Evolutionary conservation across 2,113 vertebrate genomes (phyloP), one percentile per base, ranked within the genome.

Genomic region (Odontesthes bonariensis): DNA sequence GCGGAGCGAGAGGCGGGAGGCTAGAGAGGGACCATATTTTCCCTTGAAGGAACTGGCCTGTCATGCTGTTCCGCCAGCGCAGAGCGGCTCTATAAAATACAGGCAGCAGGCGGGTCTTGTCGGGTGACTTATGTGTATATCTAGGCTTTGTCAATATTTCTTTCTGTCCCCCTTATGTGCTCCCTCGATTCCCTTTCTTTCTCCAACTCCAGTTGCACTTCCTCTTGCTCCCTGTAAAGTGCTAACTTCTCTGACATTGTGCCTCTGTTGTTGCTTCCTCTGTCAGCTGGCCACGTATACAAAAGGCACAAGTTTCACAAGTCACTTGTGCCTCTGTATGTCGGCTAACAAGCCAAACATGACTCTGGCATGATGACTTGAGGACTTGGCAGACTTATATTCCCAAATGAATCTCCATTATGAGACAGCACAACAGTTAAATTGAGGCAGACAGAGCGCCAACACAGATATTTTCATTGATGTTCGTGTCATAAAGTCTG

Each of bases 71-170:
- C 94, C 90, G 91, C 93, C 91, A 84, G 91, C 86, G 69, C 88
- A 93, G 93, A 94, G 92, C 92, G 92, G 85, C 90, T 92, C 94
- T 90, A 94, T 94, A 93, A 95, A 94, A 92, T 83, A 93, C 88
- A 77, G 83, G 73, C 81, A 88, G 88, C 86, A 76, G 91, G 88
- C 90, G 72, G 93, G 87, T 93, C 90, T 88, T 90, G 89, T 82
- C 86, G 77, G 89, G 91, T 95, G 95, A 95, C 94, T 94, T 94
- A 95, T 94, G 93, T 94, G 93, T 95, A 92, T 95, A 94, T 93
- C 91, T 91, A 91, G 89, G 89, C 89, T 94, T 91, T 94, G 93
- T 94, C 94, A 95, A 95, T 95, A 95, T 94, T 93, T 95, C 93
- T 94, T 94, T 92, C 94, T 93, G 91, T 90, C 93, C 86, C 86